Evolutionary conservation across 2,888 invertebrate species (phyloP), one percentile per base, ranked within the genome.

Genomic region (Oscheius sp.): DNA sequence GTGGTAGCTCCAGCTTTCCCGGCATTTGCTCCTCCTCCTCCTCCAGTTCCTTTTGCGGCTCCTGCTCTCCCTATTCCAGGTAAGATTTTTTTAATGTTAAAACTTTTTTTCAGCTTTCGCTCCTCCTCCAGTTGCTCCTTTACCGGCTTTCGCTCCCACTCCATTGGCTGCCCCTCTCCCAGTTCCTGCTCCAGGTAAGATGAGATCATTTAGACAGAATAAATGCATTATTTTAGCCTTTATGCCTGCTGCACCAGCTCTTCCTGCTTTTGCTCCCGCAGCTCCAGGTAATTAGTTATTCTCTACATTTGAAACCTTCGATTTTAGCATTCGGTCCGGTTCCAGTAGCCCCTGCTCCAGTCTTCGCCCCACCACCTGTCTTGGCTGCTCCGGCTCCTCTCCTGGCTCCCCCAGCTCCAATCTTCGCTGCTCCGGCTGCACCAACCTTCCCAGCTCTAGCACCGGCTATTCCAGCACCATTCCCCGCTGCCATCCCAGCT

Each of bases 1-100:
- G n/a, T n/a, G n/a, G 68, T 71, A 69, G 67, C 64, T 32, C 66
- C 71, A 64, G 70, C 74, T 57, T 68, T 75, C 30, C 59, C 74
- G 45, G 68, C 67, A 5, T 2, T 24, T 20, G 59, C 59, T 9
- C 30, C 33, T 36, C 65, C 68, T 9, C 64, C 69, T 28, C n/a
- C n/a, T n/a, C 67, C 70, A 9, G 56, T 33, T 3, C 67, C 70
- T 8, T 54, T 45, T 4, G 32, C 65, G 8, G 71, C 73, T 41
- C 45, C 57, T n/a, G n/a, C n/a, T n/a, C n/a, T n/a, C n/a, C n/a
- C n/a, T n/a, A n/a, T n/a, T 22, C 72, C 74, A 66, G 44, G 65
- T 56, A 47, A 72, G 71, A 64, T 32, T 14, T 41, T 62, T 36
- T 32, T 65, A 71, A 47, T 69, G 9, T 44, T 36, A 69, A 28